Percentiles rank a stretch among this genome's conserved stretches.
phyloP scores from a whole-genome alignment of 2,888 invertebrate species.

The Drosophila setosimentum region DNA sequence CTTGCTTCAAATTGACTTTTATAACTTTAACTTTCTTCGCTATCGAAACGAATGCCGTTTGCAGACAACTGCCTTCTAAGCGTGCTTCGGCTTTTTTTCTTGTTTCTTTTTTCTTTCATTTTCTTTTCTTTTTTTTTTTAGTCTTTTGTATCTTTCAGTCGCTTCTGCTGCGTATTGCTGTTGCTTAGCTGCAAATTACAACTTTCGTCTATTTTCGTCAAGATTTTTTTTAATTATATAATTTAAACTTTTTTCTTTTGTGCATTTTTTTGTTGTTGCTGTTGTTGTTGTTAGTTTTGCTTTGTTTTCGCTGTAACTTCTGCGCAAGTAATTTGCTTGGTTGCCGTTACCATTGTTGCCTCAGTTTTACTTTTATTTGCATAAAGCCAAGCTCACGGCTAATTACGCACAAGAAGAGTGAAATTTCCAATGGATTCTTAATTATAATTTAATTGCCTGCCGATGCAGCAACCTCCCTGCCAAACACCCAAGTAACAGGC shows the following conservation, averaged over 20 bases:
- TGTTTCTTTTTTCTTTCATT: constrained; percentile 47
- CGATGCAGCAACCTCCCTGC: neutral
- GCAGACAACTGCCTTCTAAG: constrained; percentile 63
- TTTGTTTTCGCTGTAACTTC: constrained; percentile 68
- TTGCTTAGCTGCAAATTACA: constrained; percentile 70
- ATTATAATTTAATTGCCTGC: constrained; percentile 71
- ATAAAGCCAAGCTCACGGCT: constrained; percentile 61
- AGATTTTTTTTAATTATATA: constrained; percentile 82
- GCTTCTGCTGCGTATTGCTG: constrained; percentile 42
- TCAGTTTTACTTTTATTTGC: constrained; percentile 78
- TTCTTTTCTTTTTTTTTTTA: constrained; percentile 31
- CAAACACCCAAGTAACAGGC: constrained; percentile 9
- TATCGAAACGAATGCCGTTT: constrained; percentile 48
- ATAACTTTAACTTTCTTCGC: constrained; percentile 81
- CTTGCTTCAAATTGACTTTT: constrained; percentile 58
- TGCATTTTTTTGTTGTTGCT: constrained; percentile 24
- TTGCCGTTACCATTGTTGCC: constrained; percentile 46
- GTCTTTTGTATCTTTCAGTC: constrained; percentile 33
- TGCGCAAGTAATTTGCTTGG: constrained; percentile 51
- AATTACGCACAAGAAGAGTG: constrained; percentile 74
- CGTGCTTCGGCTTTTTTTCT: constrained; percentile 42
- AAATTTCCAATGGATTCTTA: constrained; percentile 73
- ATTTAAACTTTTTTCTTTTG: constrained; percentile 70
- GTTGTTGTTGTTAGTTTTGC: constrained; percentile 16
- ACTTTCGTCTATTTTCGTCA: constrained; percentile 82